Evolutionary conservation across 2,113 vertebrate species (phyloP).

Genomic region (Pseudorectes ferrugineus): DNA sequence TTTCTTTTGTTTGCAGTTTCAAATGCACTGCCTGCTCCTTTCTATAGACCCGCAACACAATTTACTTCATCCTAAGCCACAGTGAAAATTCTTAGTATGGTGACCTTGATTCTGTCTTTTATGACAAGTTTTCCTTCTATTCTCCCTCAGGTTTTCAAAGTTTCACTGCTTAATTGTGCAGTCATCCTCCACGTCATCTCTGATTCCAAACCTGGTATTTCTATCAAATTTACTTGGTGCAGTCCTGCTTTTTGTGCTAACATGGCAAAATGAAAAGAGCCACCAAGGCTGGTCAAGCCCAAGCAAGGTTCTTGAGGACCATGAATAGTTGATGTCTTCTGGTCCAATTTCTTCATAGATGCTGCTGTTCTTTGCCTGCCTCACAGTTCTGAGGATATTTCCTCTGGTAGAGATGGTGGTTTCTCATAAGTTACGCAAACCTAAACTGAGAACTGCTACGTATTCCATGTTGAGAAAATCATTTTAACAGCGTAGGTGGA

Average conservation of each 20-base stretch:
- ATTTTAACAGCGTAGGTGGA: neutral
- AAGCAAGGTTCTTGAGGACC: neutral
- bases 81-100: neutral
- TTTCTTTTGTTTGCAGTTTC: neutral
- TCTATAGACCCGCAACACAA: neutral
- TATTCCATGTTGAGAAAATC: accelerated
- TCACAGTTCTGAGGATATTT: neutral
- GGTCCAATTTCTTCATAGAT: neutral
- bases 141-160: neutral
- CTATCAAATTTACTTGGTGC: neutral
- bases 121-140: neutral
- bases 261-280: neutral
- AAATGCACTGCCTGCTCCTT: neutral
- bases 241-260: neutral
- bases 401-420: neutral
- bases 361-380: neutral
- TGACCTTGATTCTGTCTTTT: neutral
- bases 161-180: neutral
- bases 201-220: neutral
- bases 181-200: accelerated
- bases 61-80: neutral
- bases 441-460: neutral
- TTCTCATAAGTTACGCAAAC: neutral
- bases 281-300: neutral
- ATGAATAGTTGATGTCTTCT: neutral